Conservation (phyloP, 2,113 vertebrate species). For the Paramormyrops kingsleyae region DNA sequence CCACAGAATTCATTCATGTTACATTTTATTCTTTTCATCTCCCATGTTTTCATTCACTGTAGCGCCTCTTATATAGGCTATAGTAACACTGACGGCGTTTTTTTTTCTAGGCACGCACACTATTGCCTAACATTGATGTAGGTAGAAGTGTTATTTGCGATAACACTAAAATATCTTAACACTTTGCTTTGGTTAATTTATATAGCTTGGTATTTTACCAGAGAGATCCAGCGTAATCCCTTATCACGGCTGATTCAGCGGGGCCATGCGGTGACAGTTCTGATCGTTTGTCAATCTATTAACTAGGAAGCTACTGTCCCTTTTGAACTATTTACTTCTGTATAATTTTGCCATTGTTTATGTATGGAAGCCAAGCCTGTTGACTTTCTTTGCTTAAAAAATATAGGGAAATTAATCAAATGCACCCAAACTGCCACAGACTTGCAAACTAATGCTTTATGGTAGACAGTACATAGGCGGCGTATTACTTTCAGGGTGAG, state of each 20-base stretch:
- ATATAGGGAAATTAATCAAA: not conserved
- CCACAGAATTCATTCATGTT: not conserved
- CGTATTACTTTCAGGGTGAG: constrained; percentile 2
- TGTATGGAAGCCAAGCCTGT: not conserved
- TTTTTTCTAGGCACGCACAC: not conserved
- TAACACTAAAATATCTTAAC: not conserved
- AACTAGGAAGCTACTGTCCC: not conserved
- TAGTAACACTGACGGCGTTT: not conserved
- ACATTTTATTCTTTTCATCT: not conserved
- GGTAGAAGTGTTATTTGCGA: not conserved
- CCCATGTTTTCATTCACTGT: not conserved
- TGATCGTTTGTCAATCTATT: not conserved
- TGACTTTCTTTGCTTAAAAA: not conserved
- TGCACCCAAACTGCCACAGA: not conserved
- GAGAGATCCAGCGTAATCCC: not conserved
- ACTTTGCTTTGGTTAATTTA: not conserved
- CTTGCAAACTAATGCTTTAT: not conserved
- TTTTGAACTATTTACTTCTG: not conserved
- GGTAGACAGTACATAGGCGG: constrained; percentile 11
- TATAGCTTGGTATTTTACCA: not conserved
- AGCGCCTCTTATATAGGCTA: not conserved
- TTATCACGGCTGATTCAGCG: not conserved
- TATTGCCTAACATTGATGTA: not conserved
- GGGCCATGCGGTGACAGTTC: not conserved
- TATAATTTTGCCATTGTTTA: not conserved